phyloP scores from a whole-genome alignment of 2,113 vertebrate species.

The Salvelinus sp. region DNA sequence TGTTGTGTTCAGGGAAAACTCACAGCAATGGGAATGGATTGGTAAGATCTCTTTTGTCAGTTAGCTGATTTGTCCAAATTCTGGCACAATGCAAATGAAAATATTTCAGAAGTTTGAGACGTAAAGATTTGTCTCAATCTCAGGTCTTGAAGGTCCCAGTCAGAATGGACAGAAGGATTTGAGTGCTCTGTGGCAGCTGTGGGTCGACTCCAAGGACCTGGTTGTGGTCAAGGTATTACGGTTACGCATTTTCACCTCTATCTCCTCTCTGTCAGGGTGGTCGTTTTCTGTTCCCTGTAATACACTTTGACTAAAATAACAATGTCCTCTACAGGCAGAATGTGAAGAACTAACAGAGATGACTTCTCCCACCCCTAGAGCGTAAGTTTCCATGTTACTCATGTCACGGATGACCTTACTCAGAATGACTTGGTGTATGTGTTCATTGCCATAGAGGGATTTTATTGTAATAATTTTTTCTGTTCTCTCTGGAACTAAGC shows the following conservation, averaged over 20 bases:
- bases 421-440: neutral
- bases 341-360: constrained; percentile 87
- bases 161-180: constrained; percentile 92
- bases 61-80: neutral
- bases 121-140: constrained; percentile 1
- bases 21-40: constrained; percentile 92
- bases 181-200: constrained; percentile 88
- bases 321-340: constrained; percentile 73
- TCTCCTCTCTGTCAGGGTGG: neutral
- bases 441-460: neutral
- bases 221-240: constrained; percentile 85
- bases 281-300: neutral
- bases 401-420: neutral
- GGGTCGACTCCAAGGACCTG: constrained; percentile 97
- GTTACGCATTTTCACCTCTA: no score
- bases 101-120: neutral
- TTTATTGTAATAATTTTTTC: neutral
- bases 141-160: constrained; percentile 75
- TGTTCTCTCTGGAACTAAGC: constrained; percentile 21
- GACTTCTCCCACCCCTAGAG: constrained; percentile 83
- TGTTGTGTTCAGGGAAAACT: constrained; percentile 90
- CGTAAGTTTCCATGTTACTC: constrained; percentile 77
- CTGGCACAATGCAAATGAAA: neutral
- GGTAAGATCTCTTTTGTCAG: constrained; percentile 71
- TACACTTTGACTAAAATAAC: neutral